These are phyloP conservation scores for Aricia artaxerxes DNA, from an alignment of 2,888 invertebrate species.

Conservation along the genomic window DNA sequence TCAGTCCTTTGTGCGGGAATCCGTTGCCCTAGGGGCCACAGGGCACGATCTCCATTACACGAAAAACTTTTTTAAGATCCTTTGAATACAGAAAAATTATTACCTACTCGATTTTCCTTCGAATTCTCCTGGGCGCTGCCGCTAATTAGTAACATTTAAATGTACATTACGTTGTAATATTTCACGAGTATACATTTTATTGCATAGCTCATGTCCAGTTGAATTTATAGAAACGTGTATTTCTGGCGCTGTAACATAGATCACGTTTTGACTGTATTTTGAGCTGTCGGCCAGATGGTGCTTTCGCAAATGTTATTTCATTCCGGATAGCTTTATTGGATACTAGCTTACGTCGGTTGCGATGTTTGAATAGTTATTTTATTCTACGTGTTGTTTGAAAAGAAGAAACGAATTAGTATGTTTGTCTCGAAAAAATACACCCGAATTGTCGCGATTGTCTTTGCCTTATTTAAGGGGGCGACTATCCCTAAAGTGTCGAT, in stretches of 20 bases:
- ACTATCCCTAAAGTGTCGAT: no score
- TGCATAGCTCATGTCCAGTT: not conserved
- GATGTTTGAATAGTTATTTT: constrained; percentile 25
- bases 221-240: not conserved
- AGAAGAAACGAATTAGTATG: not conserved
- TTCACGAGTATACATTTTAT: not conserved
- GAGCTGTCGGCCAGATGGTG: constrained; percentile 47
- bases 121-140: not conserved
- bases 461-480: not conserved
- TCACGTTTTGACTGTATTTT: constrained; percentile 63
- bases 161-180: constrained; percentile 26
- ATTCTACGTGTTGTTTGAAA: not conserved
- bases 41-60: constrained; percentile 78
- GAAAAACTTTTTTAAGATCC: constrained; percentile 67
- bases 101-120: constrained; percentile 51
- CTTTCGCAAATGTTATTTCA: constrained; percentile 43
- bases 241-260: constrained; percentile 49
- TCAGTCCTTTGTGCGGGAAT: constrained; percentile 75
- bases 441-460: not conserved
- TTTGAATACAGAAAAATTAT: constrained; percentile 59
- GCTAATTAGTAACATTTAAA: constrained; percentile 15
- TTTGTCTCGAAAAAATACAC: not conserved
- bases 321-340: constrained; percentile 33
- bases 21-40: constrained; percentile 70
- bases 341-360: constrained; percentile 18